Evolutionary conservation across 2,797 vertebrate genomes (phyloP), one percentile per base, ranked within the genome.

Genomic region (Muraenolepis orangiensis): DNA sequence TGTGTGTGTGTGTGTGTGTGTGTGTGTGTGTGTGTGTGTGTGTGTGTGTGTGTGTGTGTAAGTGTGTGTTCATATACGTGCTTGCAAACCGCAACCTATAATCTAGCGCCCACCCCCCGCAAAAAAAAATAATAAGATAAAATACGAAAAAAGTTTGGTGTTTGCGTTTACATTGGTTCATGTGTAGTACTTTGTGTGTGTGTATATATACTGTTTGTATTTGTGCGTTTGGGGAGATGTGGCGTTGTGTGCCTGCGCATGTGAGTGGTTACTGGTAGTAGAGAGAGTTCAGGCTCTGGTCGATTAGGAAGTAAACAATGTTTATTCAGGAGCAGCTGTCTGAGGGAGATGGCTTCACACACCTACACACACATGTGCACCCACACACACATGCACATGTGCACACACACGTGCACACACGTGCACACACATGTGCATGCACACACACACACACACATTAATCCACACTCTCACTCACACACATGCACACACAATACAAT

Each of bases 281-380:
- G 78, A 69, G 73, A 82, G 85, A 85, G 88, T 89, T 89, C 88
- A 87, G 81, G 81, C 86, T 85, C 83, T 86, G 77, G 2, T 81
- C 86, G 84, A 91, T 91, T 90, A 90, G 80, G 80, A 90, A 87
- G 87, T 91, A 91, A 91, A 91, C 88, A 90, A 91, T 92, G 90
- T 92, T 92, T 92, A 92, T 92, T 92, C 91, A 92, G 81, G 76
- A 91, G 87, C 91, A 92, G 88, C 91, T 91, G 90, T 92, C 84
- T 84, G 46, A 79, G 86, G 80, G 82, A 91, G 76, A 85, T 73
- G 81, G 69, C 71, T 74, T 68, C 38, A 72, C 70, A 57, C 32
- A 11, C 69, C 23, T n/a, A 66, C n/a, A 16, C 72, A 42, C 70
- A 57, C 73, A 20, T 3, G 73, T 77, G 73, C 70, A 76, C 74